These are phyloP conservation scores for Zosterops pallidus DNA, from an alignment of 2,113 vertebrate species.

Conservation along the genomic window DNA sequence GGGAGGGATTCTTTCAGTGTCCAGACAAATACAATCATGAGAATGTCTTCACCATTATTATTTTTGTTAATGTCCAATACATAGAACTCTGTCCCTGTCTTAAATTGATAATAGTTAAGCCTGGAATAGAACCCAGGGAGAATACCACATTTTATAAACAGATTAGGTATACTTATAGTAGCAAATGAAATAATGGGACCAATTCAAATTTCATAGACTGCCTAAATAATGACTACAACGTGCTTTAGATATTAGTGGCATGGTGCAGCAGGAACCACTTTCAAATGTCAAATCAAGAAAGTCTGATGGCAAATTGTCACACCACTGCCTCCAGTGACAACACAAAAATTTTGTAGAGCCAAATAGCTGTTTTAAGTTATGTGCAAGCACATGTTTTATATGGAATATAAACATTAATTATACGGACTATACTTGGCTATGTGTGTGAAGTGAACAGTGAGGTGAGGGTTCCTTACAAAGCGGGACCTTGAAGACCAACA, in stretches of 20 bases:
- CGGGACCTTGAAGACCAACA: neutral
- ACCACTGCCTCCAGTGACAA: neutral
- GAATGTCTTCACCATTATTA: neutral
- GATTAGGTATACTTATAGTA: neutral
- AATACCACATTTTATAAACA: neutral
- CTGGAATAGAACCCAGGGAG: neutral
- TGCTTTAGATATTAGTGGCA: neutral
- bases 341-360: neutral
- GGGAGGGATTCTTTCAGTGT: neutral
- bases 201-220: neutral
- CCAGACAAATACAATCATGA: neutral
- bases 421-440: neutral
- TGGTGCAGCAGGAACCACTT: neutral
- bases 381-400: neutral
- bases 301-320: neutral
- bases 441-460: neutral
- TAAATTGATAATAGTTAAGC: neutral
- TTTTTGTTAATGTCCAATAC: neutral
- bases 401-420: neutral
- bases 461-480: neutral
- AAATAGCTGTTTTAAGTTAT: neutral
- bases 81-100: neutral
- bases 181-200: neutral
- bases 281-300: neutral
- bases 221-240: neutral